Base-by-base conservation (phyloP, 1,140 invertebrate species). In the Wasmannia auropunctata region DNA sequence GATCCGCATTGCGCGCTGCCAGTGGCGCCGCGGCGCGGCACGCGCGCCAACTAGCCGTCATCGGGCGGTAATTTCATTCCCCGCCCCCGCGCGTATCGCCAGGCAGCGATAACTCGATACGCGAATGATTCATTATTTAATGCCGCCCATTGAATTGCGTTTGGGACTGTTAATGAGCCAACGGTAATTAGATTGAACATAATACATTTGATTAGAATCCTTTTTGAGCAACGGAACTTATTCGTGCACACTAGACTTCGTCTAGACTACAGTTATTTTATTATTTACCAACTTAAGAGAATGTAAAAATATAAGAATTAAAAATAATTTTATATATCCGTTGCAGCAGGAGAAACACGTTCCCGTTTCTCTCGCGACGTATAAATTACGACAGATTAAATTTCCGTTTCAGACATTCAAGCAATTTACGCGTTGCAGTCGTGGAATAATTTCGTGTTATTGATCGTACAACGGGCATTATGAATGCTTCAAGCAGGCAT, bases 1-100 rank as follows among this genome's bases (percentile, higher is more conserved):
- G 91, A 91, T 91, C 90, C 86, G 75, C 90, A 79, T 75, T 86
- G 62, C 83, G 84, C 88, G 80, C 49, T 10, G 79, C 76, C 69
- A 5, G 43, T 56, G 70, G 37, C 80, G 88, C 76, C 72, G 62
- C 54, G 8, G 43, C 0, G 28, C n/a, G 77, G 46, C 3, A 14
- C 31, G 31, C 7, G 5, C 7, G 1, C 0, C 0, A 83, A 87
- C 74, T 43, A 49, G 11, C 3, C 31, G 0, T 25, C 28, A 37
- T 81, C 31, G 51, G 2, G 54, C 89, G 70, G 67, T 72, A 60
- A 88, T 86, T 90, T 81, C 58, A 77, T 89, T 63, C 77, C 22
- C 19, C 58, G 6, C 19, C 11, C 16, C 0, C 7, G 14, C 7
- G 5, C 6, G 22, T 16, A 22, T 67, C 6, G 14, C n/a, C n/a